Evolutionary conservation across 2,888 invertebrate species (phyloP).

Genomic region (Ichneumoninae sp.): DNA sequence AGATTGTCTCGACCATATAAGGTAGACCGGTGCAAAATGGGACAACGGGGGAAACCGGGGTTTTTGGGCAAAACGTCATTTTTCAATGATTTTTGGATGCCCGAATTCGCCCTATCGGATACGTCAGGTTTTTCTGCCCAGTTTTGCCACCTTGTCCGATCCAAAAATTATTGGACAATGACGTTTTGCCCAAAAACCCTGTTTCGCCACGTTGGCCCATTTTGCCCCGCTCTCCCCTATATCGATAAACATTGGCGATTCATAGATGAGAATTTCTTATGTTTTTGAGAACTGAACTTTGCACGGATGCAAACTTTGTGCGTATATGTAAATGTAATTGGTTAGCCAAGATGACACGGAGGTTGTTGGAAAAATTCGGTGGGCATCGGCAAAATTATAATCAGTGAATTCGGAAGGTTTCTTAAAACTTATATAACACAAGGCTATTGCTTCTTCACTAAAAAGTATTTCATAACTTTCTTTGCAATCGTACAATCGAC

Average conservation of each 20-base stretch:
- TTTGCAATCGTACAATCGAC: conserved; percentile 17
- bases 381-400: conserved; percentile 18
- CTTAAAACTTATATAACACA: conserved; percentile 24
- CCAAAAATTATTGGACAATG: too few species aligned
- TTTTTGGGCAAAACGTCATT: too few species aligned
- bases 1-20: conserved; percentile 10
- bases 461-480: conserved; percentile 4
- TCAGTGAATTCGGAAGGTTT: conserved; percentile 19
- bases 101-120: too few species aligned
- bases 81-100: too few species aligned
- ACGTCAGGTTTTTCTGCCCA: too few species aligned
- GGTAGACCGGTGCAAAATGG: too few species aligned
- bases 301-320: conserved; percentile 29
- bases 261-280: neutral
- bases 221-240: too few species aligned
- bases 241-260: conserved; percentile 2
- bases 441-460: conserved; percentile 13
- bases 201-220: too few species aligned
- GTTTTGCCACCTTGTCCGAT: too few species aligned
- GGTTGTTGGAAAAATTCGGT: conserved; percentile 3
- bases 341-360: conserved; percentile 5
- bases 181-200: too few species aligned
- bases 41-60: too few species aligned
- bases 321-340: conserved; percentile 27
- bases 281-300: conserved; percentile 1